phyloP scores from a whole-genome alignment of 2,113 vertebrate genomes.

The Ciconia stormi region DNA sequence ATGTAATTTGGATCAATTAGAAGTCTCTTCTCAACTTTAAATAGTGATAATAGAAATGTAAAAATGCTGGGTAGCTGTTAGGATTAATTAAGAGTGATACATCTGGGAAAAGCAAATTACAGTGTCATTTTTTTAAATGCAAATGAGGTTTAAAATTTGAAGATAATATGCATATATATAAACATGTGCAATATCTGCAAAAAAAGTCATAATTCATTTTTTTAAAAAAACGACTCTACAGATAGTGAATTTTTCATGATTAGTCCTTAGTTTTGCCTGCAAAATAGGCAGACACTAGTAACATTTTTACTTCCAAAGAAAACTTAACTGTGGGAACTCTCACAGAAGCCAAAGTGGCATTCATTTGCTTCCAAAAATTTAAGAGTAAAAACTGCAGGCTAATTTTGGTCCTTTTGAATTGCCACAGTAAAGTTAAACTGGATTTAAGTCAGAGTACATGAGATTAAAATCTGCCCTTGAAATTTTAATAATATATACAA shows the following conservation, averaged over 20 bases:
- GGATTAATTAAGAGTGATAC: slow-evolving; percentile 73
- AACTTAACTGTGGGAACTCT: neutral
- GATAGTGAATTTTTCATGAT: slow-evolving; percentile 9
- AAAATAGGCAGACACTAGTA: neutral
- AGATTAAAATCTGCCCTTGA: neutral
- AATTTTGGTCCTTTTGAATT: neutral
- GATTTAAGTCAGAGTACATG: neutral
- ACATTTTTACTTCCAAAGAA: neutral
- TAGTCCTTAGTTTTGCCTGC: neutral
- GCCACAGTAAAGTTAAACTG: neutral
- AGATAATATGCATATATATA: slow-evolving; percentile 62
- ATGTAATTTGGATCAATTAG: slow-evolving; percentile 74
- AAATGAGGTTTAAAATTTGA: slow-evolving; percentile 69
- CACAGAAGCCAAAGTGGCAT: neutral
- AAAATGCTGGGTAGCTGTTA: slow-evolving; percentile 61
- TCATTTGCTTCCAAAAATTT: neutral
- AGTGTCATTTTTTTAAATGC: slow-evolving; percentile 55
- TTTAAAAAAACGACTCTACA: neutral
- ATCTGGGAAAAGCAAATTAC: slow-evolving; percentile 63
- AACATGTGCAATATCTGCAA: slow-evolving; percentile 42
- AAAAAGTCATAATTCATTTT: slow-evolving; percentile 25
- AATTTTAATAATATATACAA: too few relatives aligned
- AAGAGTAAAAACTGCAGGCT: neutral
- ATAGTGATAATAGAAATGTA: slow-evolving; percentile 73
- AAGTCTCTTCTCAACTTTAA: slow-evolving; percentile 72